A percentile compares a stretch with the other conserved stretches of the same genome.
Conservation (phyloP, 2,797 vertebrate genomes). For the Cossypha heuglini region DNA sequence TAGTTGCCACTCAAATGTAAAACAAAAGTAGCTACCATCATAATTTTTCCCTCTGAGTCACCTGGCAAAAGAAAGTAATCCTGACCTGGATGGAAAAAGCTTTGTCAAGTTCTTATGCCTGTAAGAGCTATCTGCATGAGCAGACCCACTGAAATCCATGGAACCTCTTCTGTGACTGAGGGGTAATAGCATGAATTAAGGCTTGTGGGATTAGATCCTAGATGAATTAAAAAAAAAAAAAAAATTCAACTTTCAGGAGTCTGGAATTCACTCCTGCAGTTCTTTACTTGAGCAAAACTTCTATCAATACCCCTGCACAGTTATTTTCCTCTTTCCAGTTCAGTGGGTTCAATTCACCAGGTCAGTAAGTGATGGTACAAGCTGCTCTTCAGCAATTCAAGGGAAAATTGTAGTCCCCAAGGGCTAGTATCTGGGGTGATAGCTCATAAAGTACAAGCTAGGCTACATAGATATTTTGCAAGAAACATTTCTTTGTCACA, state of each 20-base stretch:
- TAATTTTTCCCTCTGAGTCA: neutral
- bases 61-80: neutral
- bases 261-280: neutral
- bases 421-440: neutral
- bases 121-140: neutral
- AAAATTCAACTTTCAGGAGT: neutral
- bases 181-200: neutral
- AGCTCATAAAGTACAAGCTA: neutral
- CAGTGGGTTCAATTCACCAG: neutral
- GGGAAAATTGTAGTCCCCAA: neutral
- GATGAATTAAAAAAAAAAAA: no score
- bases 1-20: slow-evolving; percentile 6
- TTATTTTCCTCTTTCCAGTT: neutral
- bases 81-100: neutral
- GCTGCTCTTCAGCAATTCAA: neutral
- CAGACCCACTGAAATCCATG: neutral
- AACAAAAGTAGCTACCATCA: slow-evolving; percentile 26
- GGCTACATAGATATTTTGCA: neutral
- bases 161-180: neutral
- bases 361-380: neutral
- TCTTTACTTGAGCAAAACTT: neutral
- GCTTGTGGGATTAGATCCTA: neutral
- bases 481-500: slow-evolving; percentile 10
- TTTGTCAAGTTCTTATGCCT: neutral
- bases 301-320: neutral